Percentiles rank a stretch among this genome's conserved stretches.
Conservation (phyloP, 2,797 vertebrate species). For the Spheniscus humboldti region DNA sequence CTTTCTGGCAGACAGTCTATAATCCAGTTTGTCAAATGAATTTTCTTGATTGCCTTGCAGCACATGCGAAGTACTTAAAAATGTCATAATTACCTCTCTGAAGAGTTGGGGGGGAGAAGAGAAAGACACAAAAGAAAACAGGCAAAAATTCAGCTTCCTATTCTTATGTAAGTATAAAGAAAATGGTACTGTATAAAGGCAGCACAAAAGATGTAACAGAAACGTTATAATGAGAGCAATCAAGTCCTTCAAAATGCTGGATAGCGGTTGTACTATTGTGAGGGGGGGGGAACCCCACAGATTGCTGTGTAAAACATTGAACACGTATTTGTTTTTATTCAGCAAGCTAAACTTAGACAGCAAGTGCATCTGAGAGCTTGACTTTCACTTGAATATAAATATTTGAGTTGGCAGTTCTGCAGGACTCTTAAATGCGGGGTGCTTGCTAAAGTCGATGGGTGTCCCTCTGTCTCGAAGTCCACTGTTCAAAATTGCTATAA, state of each 20-base stretch:
- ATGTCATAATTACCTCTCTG: slow-evolving; percentile 61
- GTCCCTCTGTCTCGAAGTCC: neutral
- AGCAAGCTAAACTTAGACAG: neutral
- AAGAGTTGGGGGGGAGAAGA: neutral
- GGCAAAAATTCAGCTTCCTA: neutral
- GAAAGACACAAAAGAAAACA: slow-evolving; percentile 1
- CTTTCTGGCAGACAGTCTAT: slow-evolving; percentile 47
- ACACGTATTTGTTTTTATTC: neutral
- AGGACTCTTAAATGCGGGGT: neutral
- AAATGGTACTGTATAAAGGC: neutral
- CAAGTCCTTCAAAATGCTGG: neutral
- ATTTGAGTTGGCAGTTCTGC: neutral
- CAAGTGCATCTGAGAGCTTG: neutral
- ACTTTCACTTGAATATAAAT: neutral
- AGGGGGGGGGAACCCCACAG: neutral
- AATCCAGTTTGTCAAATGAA: slow-evolving; percentile 66
- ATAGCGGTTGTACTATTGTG: neutral
- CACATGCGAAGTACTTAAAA: slow-evolving; percentile 59
- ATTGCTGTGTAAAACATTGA: neutral
- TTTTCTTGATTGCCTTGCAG: slow-evolving; percentile 66
- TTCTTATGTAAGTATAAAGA: neutral
- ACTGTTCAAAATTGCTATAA: neutral
- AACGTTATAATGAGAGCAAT: neutral
- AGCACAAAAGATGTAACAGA: neutral
- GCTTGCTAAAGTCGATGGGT: neutral